Conservation (phyloP, 2,797 vertebrate species). For the Remorina albescens region DNA sequence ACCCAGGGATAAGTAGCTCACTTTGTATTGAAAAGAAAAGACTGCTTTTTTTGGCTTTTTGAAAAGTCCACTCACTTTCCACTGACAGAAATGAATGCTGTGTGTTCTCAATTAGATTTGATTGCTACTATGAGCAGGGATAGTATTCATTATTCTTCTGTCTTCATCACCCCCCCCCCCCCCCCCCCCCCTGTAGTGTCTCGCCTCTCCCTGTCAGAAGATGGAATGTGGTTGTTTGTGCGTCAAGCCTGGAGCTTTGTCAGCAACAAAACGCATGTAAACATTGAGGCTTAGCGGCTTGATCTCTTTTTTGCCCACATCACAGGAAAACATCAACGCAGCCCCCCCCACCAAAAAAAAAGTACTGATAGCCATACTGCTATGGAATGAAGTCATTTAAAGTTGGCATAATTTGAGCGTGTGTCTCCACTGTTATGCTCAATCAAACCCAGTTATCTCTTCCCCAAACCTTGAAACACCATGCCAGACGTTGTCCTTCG, state of each 20-base stretch:
- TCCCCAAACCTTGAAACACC: not conserved
- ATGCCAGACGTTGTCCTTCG: not conserved
- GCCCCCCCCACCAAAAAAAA: not conserved
- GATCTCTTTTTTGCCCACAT: conserved; percentile 43
- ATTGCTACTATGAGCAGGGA: not conserved
- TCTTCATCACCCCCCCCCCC: not conserved
- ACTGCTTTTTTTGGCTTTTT: conserved; percentile 1
- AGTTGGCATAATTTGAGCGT: conserved; percentile 6
- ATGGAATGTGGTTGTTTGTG: conserved; percentile 73
- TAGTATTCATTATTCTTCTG: conserved; percentile 1
- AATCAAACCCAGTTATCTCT: conserved; percentile 29
- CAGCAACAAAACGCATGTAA: conserved; percentile 45
- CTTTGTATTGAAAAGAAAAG: not conserved
- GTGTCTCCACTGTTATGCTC: conserved; percentile 2
- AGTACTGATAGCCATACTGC: conserved; percentile 15
- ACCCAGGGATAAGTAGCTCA: conserved; percentile 9
- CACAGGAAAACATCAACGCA: not conserved
- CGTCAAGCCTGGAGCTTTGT: conserved; percentile 44
- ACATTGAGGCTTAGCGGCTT: conserved; percentile 43
- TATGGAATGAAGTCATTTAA: conserved; percentile 15
- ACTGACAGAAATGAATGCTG: conserved; percentile 6
- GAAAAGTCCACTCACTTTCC: conserved; percentile 3
- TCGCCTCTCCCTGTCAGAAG: conserved; percentile 43
- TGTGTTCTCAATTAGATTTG: conserved; percentile 6
- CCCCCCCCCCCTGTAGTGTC: conserved; percentile 18